Base-by-base conservation (phyloP, 1,140 invertebrate genomes). In the Aphelinus certus region DNA sequence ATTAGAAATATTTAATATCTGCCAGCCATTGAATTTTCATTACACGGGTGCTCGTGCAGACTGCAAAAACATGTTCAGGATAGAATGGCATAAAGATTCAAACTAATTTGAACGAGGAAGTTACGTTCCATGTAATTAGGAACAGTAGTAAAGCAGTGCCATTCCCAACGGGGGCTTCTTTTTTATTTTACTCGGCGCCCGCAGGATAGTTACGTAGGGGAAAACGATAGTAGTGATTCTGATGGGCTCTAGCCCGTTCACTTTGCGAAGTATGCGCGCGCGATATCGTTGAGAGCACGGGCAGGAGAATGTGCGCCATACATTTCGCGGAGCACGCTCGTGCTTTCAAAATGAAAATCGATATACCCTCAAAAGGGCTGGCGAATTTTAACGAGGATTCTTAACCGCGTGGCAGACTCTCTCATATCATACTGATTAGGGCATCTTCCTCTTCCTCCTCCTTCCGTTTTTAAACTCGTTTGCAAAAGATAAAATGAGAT, bases 291-390 rank as follows among this genome's bases (percentile, higher is more conserved):
- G 67, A 67, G 49, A 66, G 67, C 53, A 43, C 46, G 53, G 1
- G 7, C 26, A n/a, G 26, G 26, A 26, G 26, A 26, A 26, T 26
- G 26, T 3, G 51, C 5, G 60, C 43, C 7, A 56, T 10, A 58
- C 10, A 48, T 48, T 58, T 47, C 5, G 51, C 45, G 26, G 26
- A 26, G 26, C 26, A 26, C 26, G 26, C 26, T 26, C 26, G 26
- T 0, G 9, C 53, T 7, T 10, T 67, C 43, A 61, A 68, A 69
- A 74, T 74, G 60, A 74, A 74, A 74, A 69, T 69, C 66, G 73
- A 74, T 74, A 63, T 47, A n/a, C 51, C n/a, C 56, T 69, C 65
- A 74, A 62, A 68, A 74, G 45, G 46, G 5, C 71, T 53, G 65
- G 53, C 46, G 71, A 73, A 65, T 57, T 65, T 57, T 57, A 73